Conservation (phyloP, 2,888 invertebrate species). For the Chrysomela aeneicollis region DNA sequence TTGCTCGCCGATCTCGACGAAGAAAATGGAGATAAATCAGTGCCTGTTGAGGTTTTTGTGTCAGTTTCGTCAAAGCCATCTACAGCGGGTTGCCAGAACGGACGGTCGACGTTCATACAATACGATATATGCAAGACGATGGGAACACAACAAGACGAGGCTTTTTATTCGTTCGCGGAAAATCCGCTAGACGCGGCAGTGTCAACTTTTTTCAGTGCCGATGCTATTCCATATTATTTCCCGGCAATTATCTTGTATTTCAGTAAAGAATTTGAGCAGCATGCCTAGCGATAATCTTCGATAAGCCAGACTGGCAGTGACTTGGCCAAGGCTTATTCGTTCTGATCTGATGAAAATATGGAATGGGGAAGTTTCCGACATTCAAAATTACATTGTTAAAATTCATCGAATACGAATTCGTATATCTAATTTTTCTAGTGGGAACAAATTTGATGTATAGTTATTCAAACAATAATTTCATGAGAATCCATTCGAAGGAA, state of each 20-base stretch:
- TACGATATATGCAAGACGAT: neutral
- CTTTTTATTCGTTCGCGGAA: constrained; percentile 5
- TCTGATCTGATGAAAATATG: too few relatives aligned
- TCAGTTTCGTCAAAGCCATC: constrained; percentile 2
- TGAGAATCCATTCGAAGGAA: too few relatives aligned
- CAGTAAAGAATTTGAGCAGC: neutral
- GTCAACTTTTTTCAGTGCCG: neutral
- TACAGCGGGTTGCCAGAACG: neutral
- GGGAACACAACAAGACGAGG: neutral
- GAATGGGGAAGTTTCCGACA: too few relatives aligned
- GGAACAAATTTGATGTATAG: too few relatives aligned
- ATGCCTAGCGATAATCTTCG: too few relatives aligned
- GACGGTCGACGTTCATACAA: neutral
- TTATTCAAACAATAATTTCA: too few relatives aligned
- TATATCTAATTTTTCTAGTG: too few relatives aligned
- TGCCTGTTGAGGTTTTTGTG: neutral
- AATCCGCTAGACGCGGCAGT: neutral
- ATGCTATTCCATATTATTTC: neutral
- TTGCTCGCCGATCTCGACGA: neutral
- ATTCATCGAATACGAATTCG: too few relatives aligned
- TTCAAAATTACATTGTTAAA: too few relatives aligned
- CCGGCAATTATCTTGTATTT: neutral
- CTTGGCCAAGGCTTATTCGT: too few relatives aligned
- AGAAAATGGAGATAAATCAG: neutral
- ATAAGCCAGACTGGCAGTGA: too few relatives aligned